phyloP scores from a whole-genome alignment of 53 echinoderm and acorn worm genomes.

The Echinarachnius parma region DNA sequence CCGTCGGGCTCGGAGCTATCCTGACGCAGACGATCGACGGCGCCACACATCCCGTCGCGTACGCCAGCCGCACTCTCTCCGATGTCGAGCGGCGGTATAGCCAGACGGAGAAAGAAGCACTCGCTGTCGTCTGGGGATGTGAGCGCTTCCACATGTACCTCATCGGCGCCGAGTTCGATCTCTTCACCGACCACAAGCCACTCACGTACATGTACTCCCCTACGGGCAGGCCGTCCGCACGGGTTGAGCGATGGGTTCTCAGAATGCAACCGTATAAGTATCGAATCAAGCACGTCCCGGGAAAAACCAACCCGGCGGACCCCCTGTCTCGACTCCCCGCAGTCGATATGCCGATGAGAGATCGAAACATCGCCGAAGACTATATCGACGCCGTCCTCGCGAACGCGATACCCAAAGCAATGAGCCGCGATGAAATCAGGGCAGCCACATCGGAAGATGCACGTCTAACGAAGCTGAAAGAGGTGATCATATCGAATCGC shows the following conservation, averaged over 20 bases:
- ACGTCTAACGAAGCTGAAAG: neutral
- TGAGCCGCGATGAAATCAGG: constrained; percentile 36
- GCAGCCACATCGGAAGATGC: constrained; percentile 14
- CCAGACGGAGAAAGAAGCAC: constrained; percentile 48
- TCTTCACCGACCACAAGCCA: constrained; percentile 38
- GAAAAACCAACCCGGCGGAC: constrained; percentile 19
- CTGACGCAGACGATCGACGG: constrained; percentile 23
- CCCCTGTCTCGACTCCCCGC: neutral
- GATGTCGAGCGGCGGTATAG: constrained; percentile 36
- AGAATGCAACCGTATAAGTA: constrained; percentile 21
- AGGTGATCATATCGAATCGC: constrained; percentile 1
- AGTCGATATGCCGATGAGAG: neutral
- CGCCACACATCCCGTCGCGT: constrained; percentile 1
- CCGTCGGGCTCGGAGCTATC: no score
- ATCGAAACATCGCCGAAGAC: constrained; percentile 25
- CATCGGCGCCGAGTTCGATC: constrained; percentile 20
- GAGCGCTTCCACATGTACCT: constrained; percentile 48
- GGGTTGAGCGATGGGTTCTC: constrained; percentile 18
- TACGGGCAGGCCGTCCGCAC: neutral
- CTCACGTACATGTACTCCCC: constrained; percentile 11
- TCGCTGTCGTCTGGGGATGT: constrained; percentile 54
- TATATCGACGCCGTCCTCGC: constrained; percentile 44
- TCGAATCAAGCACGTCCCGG: neutral
- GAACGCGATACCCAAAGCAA: constrained; percentile 43
- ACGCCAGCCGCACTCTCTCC: constrained; percentile 35